phyloP scores from a whole-genome alignment of 2,888 invertebrate species.

The Adelphocoris suturalis region DNA sequence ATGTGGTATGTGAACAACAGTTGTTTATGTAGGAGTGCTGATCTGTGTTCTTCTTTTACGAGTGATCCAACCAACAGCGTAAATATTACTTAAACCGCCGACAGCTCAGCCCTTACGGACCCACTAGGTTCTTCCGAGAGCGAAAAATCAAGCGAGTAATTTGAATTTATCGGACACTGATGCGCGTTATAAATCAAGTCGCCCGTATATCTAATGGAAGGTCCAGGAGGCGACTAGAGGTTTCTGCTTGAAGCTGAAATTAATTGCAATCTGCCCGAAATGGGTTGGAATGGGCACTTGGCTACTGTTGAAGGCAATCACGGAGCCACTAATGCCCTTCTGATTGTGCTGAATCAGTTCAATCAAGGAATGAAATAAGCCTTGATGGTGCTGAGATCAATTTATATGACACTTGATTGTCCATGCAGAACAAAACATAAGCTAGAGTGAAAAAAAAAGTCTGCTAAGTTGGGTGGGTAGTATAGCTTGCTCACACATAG shows the following conservation, averaged over 20 bases:
- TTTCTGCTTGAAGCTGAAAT: not conserved
- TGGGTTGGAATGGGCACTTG: not conserved
- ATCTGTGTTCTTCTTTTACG: not conserved
- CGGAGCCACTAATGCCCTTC: not conserved
- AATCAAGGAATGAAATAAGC: no score
- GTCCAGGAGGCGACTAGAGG: not conserved
- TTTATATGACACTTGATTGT: no score
- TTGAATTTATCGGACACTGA: slow-evolving; percentile 27
- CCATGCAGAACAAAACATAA: no score
- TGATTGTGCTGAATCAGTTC: not conserved
- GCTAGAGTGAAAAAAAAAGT: no score
- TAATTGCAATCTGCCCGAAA: not conserved
- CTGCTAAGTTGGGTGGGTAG: no score
- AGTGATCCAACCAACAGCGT: not conserved
- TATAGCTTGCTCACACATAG: no score
- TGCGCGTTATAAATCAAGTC: not conserved
- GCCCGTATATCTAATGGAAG: not conserved
- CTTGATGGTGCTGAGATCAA: no score
- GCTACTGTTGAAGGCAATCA: not conserved
- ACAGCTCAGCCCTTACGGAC: not conserved
- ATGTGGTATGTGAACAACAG: no score
- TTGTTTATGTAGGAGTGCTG: no score
- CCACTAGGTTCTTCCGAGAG: not conserved
- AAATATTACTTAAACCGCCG: slow-evolving; percentile 1
- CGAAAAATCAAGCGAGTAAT: slow-evolving; percentile 9